Base-by-base conservation (phyloP, 2,888 invertebrate species). In the Junonia oenone region DNA sequence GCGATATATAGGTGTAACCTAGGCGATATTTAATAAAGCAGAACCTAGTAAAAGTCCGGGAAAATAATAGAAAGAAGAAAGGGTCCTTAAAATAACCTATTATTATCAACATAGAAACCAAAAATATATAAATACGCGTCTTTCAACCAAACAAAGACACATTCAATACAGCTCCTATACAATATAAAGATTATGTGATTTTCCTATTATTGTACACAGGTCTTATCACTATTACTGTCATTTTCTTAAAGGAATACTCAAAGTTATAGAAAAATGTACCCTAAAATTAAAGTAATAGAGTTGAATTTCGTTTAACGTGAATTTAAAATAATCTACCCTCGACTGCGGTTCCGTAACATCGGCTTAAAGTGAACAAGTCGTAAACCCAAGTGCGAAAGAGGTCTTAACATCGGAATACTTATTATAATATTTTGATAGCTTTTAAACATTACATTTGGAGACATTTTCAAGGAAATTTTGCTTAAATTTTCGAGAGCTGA, bases 401-500 rank as follows among this genome's bases (percentile, higher is more conserved):
- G 43, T 43, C 43, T 43, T 26, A 43, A 43, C 43, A 43, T 26
- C 26, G 43, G n/a, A 22, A 43, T 43, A 43, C 43, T 43, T 43
- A 43, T 43, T 26, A 43, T 43, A 43, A 43, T 43, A 43, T 43
- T 43, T 43, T 43, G 43, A 26, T 43, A 26, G 43, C 43, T 43
- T 26, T 43, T 43, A 43, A 43, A 43, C 26, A 26, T 43, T 43
- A 13, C 22, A 43, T 40, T 40, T 9, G 19, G n/a, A 17, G 19
- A 2, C 11, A 40, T 26, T 13, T 22, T 43, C 26, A 22, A 43
- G 13, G 26, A 43, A 26, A 0, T 13, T 43, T 43, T 43, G 2
- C 2, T 13, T 13, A 26, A 43, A 2, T 26, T 13, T 19, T 19
- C n/a, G 1, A 8, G n/a, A 22, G 22, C 2, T 22, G n/a, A 9